Conservation (phyloP, 2,113 vertebrate species). For the Bothrops jararaca region DNA sequence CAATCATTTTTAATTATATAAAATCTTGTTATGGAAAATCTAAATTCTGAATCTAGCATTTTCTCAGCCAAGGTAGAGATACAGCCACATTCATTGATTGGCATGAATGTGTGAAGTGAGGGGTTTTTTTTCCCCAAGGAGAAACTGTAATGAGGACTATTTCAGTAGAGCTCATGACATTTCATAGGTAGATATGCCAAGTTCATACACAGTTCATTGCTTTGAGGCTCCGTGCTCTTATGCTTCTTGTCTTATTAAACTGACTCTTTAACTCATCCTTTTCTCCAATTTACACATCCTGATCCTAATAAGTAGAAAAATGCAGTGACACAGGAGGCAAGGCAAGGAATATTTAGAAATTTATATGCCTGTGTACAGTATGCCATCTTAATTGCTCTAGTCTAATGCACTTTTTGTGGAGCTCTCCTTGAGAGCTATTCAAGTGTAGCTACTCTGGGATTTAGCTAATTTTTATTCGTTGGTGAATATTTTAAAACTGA, state of each 20-base stretch:
- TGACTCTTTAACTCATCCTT: not conserved
- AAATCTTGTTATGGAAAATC: not conserved
- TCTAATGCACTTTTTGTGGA: not conserved
- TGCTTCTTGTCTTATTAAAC: not conserved
- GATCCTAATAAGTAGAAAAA: not conserved
- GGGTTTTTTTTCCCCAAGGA: not conserved
- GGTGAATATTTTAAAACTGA: not conserved
- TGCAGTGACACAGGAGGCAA: not conserved
- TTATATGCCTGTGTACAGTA: not conserved
- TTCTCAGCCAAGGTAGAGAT: not conserved
- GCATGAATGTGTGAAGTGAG: not conserved
- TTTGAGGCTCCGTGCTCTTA: not conserved
- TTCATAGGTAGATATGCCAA: not conserved
- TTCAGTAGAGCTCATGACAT: not conserved
- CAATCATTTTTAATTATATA: not conserved
- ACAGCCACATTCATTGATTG: not conserved
- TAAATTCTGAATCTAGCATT: not conserved
- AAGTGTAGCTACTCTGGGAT: not conserved
- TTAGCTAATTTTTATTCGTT: not conserved
- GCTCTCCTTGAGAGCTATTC: not conserved
- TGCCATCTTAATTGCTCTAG: not conserved
- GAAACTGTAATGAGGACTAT: not conserved
- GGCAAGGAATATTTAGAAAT: not conserved
- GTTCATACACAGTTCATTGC: not conserved
- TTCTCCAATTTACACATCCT: not conserved